These are phyloP conservation scores for Plagiodera versicolora DNA, from an alignment of 2,888 invertebrate species.

Conservation along the genomic window DNA sequence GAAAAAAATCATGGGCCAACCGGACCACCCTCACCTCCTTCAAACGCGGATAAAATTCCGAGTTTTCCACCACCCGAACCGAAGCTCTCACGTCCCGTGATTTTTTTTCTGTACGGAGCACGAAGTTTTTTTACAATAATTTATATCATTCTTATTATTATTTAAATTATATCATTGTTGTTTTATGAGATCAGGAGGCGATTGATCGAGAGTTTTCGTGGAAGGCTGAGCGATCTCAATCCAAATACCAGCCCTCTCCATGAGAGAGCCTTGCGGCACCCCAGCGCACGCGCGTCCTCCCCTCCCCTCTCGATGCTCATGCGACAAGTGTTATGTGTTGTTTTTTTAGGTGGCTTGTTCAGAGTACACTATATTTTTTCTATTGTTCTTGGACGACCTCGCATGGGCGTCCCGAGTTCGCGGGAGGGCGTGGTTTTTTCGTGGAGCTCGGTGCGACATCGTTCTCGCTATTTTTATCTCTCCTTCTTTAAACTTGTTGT, in stretches of 20 bases:
- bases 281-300: conserved; percentile 13
- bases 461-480: conserved; percentile 53
- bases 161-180: conserved; percentile 51
- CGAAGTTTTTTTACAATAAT: conserved; percentile 42
- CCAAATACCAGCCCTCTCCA: conserved; percentile 37
- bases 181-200: conserved; percentile 46
- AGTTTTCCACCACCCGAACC: no score
- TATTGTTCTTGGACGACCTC: conserved; percentile 48
- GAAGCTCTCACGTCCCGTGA: conserved; percentile 13
- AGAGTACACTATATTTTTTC: conserved; percentile 52
- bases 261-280: conserved; percentile 30
- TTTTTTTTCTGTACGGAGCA: conserved; percentile 29
- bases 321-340: conserved; percentile 50
- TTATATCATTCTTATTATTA: conserved; percentile 49
- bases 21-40: not conserved
- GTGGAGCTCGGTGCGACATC: conserved; percentile 30
- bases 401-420: conserved; percentile 40
- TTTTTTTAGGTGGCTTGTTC: conserved; percentile 49
- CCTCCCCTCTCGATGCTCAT: conserved; percentile 39
- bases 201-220: conserved; percentile 38
- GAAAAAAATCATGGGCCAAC: conserved; percentile 31
- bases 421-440: conserved; percentile 20
- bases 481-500: conserved; percentile 62
- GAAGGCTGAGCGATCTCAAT: conserved; percentile 54
- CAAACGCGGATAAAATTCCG: no score